Percentiles rank a stretch among this genome's conserved stretches.
phyloP scores from a whole-genome alignment of 2,888 invertebrate species.

The Strigamia maritima region DNA sequence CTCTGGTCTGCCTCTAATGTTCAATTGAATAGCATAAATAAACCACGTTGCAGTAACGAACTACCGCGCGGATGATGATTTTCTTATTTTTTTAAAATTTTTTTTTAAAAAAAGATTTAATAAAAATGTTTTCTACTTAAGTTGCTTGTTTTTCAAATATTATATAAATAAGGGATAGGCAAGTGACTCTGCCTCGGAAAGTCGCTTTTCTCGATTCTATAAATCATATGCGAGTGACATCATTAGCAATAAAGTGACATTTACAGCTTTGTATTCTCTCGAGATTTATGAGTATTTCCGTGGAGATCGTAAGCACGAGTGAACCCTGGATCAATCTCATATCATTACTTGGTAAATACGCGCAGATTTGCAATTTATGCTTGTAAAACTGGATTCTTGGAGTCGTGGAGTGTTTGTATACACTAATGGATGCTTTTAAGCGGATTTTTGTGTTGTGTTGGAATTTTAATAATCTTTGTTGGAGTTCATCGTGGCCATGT shows the following conservation, averaged over 20 bases:
- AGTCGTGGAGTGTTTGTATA: no score
- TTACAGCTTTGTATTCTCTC: neutral
- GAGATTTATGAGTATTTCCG: neutral
- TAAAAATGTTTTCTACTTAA: neutral
- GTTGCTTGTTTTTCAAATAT: neutral
- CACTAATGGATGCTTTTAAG: no score
- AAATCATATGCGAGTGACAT: neutral
- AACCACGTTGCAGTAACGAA: neutral
- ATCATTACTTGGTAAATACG: neutral
- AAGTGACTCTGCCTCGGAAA: neutral
- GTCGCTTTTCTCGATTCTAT: neutral
- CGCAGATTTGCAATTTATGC: slow-evolving; percentile 4
- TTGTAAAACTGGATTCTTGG: neutral
- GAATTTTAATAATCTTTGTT: no score
- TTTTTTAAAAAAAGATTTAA: neutral
- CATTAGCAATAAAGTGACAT: slow-evolving; percentile 4
- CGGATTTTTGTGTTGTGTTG: no score
- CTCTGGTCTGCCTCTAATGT: neutral
- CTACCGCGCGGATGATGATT: neutral
- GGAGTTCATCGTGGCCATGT: no score
- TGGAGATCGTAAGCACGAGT: neutral
- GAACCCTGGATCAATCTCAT: neutral
- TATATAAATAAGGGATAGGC: neutral
- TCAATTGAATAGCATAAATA: neutral
- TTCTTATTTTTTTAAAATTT: neutral